These are phyloP conservation scores for Belgica antarctica DNA, from an alignment of 2,888 invertebrate species.

Conservation along the genomic window DNA sequence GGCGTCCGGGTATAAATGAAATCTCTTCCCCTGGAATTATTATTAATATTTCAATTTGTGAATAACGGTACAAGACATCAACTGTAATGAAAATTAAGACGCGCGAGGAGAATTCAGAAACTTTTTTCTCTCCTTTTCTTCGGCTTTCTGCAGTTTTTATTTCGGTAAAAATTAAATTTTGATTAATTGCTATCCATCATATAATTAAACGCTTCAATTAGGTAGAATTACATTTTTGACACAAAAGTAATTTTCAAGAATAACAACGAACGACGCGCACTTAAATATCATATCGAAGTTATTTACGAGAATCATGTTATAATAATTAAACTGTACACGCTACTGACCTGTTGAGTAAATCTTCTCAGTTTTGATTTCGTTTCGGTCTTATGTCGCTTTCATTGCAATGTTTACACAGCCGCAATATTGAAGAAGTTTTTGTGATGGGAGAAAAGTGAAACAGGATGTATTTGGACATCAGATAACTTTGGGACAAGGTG, in stretches of 20 bases:
- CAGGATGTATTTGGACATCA: too few relatives aligned
- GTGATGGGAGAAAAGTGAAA: too few relatives aligned
- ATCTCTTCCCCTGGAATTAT: constrained; percentile 4
- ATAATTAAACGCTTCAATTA: constrained; percentile 40
- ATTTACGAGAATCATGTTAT: background rate
- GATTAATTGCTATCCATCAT: constrained; percentile 37
- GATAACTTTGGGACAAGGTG: too few relatives aligned
- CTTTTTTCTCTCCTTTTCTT: too few relatives aligned
- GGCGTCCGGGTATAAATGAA: background rate
- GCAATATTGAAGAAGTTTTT: too few relatives aligned
- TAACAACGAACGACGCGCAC: background rate
- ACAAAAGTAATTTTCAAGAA: constrained; percentile 22
- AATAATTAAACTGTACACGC: constrained; percentile 25
- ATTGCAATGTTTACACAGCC: too few relatives aligned
- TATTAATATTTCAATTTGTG: constrained; percentile 43
- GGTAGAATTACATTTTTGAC: constrained; percentile 36
- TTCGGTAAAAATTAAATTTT: constrained; percentile 20
- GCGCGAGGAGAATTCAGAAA: background rate
- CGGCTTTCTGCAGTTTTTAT: too few relatives aligned
- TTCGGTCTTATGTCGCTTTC: too few relatives aligned
- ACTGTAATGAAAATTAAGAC: constrained; percentile 36
- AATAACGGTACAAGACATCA: constrained; percentile 30
- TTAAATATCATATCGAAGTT: background rate
- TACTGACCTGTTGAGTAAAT: constrained; percentile 38
- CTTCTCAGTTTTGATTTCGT: background rate